Evolutionary conservation across 1,140 invertebrate species (phyloP).

Genomic region (Sycophaga agraensis): DNA sequence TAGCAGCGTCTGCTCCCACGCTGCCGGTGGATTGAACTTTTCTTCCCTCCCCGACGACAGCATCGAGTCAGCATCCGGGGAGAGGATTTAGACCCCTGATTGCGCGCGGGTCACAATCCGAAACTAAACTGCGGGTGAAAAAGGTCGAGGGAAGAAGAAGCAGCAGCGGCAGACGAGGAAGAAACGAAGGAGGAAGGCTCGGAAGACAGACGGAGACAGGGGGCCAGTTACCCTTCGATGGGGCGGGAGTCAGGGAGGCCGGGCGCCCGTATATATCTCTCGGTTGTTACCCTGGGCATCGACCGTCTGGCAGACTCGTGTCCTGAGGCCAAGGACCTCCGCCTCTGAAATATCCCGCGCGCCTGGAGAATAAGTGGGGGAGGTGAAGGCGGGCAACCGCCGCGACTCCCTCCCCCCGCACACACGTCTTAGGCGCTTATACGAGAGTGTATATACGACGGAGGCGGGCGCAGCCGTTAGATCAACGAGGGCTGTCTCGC

Average conservation of each 20-base stretch:
- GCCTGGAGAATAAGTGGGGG: not conserved
- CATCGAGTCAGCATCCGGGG: not conserved
- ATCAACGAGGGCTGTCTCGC: constrained; percentile 12
- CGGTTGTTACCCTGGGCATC: constrained; percentile 52
- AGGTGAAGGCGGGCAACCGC: too few relatives aligned
- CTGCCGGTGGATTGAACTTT: too few relatives aligned
- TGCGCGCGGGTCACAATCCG: too few relatives aligned
- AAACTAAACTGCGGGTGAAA: not conserved
- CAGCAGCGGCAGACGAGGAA: not conserved
- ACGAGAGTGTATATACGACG: not conserved
- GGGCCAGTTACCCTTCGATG: constrained; percentile 10
- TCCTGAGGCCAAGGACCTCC: constrained; percentile 53
- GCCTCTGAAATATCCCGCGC: constrained; percentile 19
- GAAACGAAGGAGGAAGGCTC: constrained; percentile 11
- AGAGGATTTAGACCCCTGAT: not conserved
- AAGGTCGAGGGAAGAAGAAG: not conserved
- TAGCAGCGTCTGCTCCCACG: too few relatives aligned
- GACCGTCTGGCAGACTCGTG: constrained; percentile 46
- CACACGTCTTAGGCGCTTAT: not conserved
- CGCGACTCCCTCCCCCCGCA: not conserved
- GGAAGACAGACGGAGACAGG: too few relatives aligned
- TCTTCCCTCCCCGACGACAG: too few relatives aligned
- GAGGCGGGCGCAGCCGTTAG: constrained; percentile 1
- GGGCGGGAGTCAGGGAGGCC: not conserved
- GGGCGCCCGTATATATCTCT: constrained; percentile 36